These are phyloP conservation scores for Phaonia tiefii DNA, from an alignment of 2,888 invertebrate species.

Conservation along the genomic window DNA sequence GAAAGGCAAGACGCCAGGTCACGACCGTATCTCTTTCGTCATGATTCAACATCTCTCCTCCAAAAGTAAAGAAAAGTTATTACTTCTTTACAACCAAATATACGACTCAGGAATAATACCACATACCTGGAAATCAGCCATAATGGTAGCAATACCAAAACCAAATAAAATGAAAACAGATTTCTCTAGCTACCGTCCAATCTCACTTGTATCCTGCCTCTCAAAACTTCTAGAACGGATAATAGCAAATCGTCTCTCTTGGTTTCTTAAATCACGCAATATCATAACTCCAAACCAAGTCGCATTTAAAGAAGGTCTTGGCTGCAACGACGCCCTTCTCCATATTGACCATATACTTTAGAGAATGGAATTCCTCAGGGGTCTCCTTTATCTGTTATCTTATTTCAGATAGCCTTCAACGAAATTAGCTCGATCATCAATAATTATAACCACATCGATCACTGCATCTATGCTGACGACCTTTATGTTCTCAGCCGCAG, in stretches of 20 bases:
- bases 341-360: neutral
- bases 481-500: conserved; percentile 52
- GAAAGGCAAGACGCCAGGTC: neutral
- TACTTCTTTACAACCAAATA: neutral
- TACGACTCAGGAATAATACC: neutral
- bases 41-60: neutral
- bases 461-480: conserved; percentile 66
- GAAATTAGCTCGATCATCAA: conserved; percentile 39
- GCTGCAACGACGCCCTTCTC: too few relatives aligned
- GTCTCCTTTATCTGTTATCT: conserved; percentile 37
- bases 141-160: neutral
- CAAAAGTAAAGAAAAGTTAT: neutral
- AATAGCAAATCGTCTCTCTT: too few relatives aligned
- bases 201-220: neutral
- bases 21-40: neutral
- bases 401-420: conserved; percentile 55
- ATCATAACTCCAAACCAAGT: too few relatives aligned
- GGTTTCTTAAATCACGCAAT: too few relatives aligned
- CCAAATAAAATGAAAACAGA: neutral
- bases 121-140: neutral
- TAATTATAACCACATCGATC: conserved; percentile 42
- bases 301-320: too few relatives aligned
- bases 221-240: too few relatives aligned
- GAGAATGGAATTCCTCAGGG: conserved; percentile 55
- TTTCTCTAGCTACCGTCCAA: neutral